Evolutionary conservation across 2,888 invertebrate species (phyloP).

Genomic region (Creontiades dilutus): DNA sequence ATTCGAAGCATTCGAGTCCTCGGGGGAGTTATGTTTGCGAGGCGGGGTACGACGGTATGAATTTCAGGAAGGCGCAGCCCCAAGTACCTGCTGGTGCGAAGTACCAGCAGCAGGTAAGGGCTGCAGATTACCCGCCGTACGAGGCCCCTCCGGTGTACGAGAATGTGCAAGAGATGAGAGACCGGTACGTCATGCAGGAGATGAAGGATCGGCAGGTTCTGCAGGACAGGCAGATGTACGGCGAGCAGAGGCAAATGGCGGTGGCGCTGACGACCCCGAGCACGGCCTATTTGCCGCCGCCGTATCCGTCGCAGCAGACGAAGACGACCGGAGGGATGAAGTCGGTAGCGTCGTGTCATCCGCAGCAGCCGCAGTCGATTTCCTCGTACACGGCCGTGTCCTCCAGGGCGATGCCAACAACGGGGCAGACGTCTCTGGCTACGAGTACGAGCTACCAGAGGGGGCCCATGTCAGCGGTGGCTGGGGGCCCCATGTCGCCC

Average conservation of each 20-base stretch:
- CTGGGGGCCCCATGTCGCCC: constrained; percentile 56
- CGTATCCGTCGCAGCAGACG: constrained; percentile 72
- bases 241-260: constrained; percentile 74
- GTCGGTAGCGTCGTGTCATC: constrained; percentile 45
- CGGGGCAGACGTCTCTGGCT: constrained; percentile 75
- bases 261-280: constrained; percentile 73
- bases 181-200: constrained; percentile 79
- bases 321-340: constrained; percentile 59
- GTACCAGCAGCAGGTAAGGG: constrained; percentile 75
- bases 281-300: constrained; percentile 74
- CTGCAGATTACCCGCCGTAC: constrained; percentile 79
- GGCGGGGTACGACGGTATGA: constrained; percentile 80
- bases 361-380: constrained; percentile 70
- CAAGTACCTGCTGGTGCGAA: constrained; percentile 85
- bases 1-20: constrained; percentile 80
- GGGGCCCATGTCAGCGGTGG: constrained; percentile 66
- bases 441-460: constrained; percentile 76
- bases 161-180: constrained; percentile 82
- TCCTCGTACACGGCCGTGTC: constrained; percentile 58
- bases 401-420: constrained; percentile 65
- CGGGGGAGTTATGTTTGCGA: constrained; percentile 78
- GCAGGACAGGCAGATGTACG: constrained; percentile 66
- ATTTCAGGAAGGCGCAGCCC: constrained; percentile 89
- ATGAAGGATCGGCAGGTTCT: constrained; percentile 31
- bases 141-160: constrained; percentile 83